Evolutionary conservation across 2,888 invertebrate genomes (phyloP).

Genomic region (Stenurella melanura): DNA sequence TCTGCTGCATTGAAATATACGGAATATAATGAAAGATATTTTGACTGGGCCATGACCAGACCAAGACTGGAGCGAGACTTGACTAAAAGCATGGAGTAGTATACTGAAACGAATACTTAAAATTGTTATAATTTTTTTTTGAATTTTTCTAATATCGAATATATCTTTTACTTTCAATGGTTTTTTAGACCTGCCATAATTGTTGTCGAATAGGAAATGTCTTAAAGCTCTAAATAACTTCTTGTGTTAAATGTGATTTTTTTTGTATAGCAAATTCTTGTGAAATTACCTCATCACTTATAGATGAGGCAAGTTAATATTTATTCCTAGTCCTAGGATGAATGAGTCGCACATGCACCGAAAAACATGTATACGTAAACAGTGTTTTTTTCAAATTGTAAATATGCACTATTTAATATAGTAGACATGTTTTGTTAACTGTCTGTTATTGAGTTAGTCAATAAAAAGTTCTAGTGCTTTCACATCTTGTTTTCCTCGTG

Average conservation of each 20-base stretch:
- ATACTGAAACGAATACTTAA: too few relatives aligned
- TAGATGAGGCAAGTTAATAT: not conserved
- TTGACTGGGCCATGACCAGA: too few relatives aligned
- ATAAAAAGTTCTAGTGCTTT: not conserved
- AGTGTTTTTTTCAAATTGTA: not conserved
- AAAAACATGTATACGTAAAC: conserved; percentile 3
- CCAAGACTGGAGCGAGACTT: too few relatives aligned
- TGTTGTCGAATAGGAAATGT: too few relatives aligned
- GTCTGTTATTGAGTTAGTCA: not conserved
- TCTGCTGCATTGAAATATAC: too few relatives aligned
- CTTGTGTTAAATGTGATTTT: not conserved
- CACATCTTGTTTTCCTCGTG: not conserved
- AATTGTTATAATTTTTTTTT: too few relatives aligned
- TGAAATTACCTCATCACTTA: not conserved
- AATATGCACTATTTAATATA: not conserved
- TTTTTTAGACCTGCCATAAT: too few relatives aligned
- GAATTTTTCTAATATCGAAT: too few relatives aligned
- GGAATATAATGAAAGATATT: too few relatives aligned
- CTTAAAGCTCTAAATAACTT: too few relatives aligned
- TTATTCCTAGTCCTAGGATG: not conserved
- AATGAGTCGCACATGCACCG: not conserved
- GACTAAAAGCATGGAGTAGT: too few relatives aligned
- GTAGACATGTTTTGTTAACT: not conserved
- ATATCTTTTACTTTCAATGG: too few relatives aligned
- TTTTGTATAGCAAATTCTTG: not conserved